A percentile compares a stretch with the other conserved stretches of the same genome.
phyloP scores from a whole-genome alignment of 2,113 vertebrate species.

The Nyctibius bracteatus region DNA sequence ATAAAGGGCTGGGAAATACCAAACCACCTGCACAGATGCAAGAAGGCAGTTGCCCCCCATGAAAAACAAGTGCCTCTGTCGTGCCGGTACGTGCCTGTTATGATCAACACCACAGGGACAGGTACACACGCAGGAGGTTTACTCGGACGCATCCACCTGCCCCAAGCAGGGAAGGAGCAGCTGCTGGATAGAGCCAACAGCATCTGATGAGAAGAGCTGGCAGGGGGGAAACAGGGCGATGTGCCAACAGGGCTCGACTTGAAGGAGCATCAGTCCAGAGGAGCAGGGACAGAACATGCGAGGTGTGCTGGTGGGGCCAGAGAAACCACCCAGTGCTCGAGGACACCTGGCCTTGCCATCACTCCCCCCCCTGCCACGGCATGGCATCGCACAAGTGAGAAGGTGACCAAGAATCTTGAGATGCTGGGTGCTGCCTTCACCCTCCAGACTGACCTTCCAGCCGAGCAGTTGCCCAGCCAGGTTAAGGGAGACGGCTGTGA shows the following conservation, averaged over 20 bases:
- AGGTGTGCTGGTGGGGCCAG: not conserved
- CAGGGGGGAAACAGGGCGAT: not conserved
- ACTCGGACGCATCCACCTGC: not conserved
- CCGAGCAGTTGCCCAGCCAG: not conserved
- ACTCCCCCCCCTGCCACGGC: rapidly evolving
- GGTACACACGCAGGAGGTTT: not conserved
- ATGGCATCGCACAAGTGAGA: rapidly evolving
- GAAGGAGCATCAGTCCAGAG: not conserved
- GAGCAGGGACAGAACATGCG: not conserved
- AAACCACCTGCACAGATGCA: not conserved
- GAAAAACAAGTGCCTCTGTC: not conserved
- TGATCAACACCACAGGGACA: rapidly evolving
- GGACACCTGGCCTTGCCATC: not conserved
- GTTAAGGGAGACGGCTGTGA: too few relatives aligned
- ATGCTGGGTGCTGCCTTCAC: not conserved
- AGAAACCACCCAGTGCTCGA: not conserved
- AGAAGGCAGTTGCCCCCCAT: not conserved
- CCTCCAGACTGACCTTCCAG: not conserved
- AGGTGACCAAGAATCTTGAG: not conserved
- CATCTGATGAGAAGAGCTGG: not conserved
- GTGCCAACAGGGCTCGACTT: rapidly evolving
- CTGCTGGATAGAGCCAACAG: not conserved
- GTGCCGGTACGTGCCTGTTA: rapidly evolving
- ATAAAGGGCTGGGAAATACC: not conserved
- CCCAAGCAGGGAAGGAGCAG: not conserved